Evolutionary conservation across 1,140 invertebrate species (phyloP), one percentile per base, ranked within the genome.

Genomic region (Lasaia peninsularis): DNA sequence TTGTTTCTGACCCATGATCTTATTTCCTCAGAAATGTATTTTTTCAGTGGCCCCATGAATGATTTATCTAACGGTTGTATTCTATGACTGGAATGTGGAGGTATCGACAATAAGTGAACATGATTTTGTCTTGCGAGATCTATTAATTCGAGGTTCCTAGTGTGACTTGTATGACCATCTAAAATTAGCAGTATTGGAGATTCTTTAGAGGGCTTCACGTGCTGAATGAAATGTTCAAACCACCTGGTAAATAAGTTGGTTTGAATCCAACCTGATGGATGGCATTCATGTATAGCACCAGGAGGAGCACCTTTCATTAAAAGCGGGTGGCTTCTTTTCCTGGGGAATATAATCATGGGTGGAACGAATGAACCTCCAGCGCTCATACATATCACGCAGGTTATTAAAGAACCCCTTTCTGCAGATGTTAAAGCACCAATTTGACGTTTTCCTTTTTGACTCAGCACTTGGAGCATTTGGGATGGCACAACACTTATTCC

Each of bases 271-370:
- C 60, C 66, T 44, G 69, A 71, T 63, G 71, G 75, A 70, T 85
- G 80, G 20, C 54, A 68, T 60, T 18, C 62, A 65, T 69, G 70
- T 73, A 72, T 83, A 71, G 37, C 58, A 56, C 78, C 76, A 57
- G 62, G 61, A 53, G 79, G 73, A 50, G 71, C 71, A 35, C 71
- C 73, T 66, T 67, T 73, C 71, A 75, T 73, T 55, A 82, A 56
- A 34, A 62, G 52, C 24, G 71, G 63, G 34, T 59, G 72, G 60
- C 67, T 67, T 50, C 67, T 69, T 73, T 80, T 81, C 12, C 77
- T 58, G 1, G 78, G 73, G 60, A 80, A 83, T 56, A 85, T 79
- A 11, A 82, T 60, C 71, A 80, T 70, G 16, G 75, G 76, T 16
- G 82, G 74, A 6, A 82, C 63, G 70, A 75, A 79, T 59, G 58